Evolutionary conservation across 2,888 invertebrate genomes (phyloP), one percentile per base, ranked within the genome.

Genomic region (Nomada ferruginata): DNA sequence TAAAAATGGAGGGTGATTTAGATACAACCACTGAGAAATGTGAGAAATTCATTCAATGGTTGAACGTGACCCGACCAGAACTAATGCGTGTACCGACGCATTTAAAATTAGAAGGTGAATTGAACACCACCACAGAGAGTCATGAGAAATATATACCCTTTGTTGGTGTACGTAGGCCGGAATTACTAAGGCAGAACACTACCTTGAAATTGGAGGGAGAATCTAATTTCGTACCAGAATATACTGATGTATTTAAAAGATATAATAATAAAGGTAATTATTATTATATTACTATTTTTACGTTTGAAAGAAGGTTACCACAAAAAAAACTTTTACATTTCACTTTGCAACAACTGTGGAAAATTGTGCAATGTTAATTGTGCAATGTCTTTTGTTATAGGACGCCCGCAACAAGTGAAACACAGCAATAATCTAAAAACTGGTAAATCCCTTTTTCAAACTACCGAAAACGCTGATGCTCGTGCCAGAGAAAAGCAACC

Each of bases 1-100:
- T 95, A 71, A 94, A 93, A 85, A 92, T 95, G 87, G 95, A 95
- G 87, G 95, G 95, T n/a, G 94, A 95, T 57, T 93, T 94, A 83
- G 92, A 92, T 20, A 92, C 93, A 15, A 93, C 93, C 87, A 95
- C 95, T 60, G 95, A 95, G 87, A 94, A 94, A 85, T 92, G 94
- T 72, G 94, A 94, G 53, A 94, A 95, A 85, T 93, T 91, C 84
- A 92, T 93, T 65, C 90, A 85, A 23, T 93, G 92, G 92, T 78
- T 92, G 18, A 91, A 92, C 84, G 92, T 91, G 61, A 92, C 87
- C 36, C 93, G 95, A 42, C 94, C 94, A n/a, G 93, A 94, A 55
- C 90, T 94, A 9, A 91, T 91, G 65, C 94, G 94, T 50, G 73
- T 92, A 18, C 92, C 94, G 2, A 94, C 94, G 0, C 94, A 95